These are phyloP conservation scores for Mystacides longicornis DNA, from an alignment of 2,888 invertebrate genomes.

Conservation along the genomic window DNA sequence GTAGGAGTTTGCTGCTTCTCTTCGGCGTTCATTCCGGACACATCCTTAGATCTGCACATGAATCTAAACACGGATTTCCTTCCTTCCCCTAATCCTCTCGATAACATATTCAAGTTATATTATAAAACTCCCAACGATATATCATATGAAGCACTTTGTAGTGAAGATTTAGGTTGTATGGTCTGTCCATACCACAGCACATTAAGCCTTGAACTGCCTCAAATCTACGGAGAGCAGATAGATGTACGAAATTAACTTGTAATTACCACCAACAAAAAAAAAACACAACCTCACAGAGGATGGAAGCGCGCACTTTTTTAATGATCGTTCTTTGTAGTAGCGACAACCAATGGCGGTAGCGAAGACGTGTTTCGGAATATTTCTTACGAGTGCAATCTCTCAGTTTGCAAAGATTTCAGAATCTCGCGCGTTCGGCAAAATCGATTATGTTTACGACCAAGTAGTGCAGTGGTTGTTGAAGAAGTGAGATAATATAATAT, in stretches of 20 bases:
- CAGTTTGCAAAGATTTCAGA: too few relatives aligned
- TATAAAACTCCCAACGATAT: not conserved
- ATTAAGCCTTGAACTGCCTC: not conserved
- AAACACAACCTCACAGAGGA: not conserved
- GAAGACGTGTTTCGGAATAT: not conserved
- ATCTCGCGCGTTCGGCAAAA: too few relatives aligned
- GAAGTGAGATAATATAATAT: too few relatives aligned
- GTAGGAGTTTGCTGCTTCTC: not conserved
- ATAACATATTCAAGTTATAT: constrained; percentile 5
- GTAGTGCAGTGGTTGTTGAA: too few relatives aligned
- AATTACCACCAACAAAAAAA: not conserved
- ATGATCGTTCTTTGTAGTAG: not conserved
- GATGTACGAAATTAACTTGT: not conserved
- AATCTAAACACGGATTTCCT: constrained; percentile 7
- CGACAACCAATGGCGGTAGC: not conserved
- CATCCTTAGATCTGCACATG: constrained; percentile 7
- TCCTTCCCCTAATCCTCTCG: constrained; percentile 10
- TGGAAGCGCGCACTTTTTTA: not conserved
- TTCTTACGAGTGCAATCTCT: too few relatives aligned
- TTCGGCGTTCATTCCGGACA: constrained; percentile 1
- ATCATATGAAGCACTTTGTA: not conserved
- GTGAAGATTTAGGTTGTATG: not conserved
- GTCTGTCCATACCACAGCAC: not conserved
- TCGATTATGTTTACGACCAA: too few relatives aligned
- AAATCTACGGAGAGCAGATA: not conserved